A percentile compares a stretch with the other conserved stretches of the same genome.
Evolutionary conservation across 2,113 vertebrate species (phyloP).

Genomic region (Periophthalmus modestus): DNA sequence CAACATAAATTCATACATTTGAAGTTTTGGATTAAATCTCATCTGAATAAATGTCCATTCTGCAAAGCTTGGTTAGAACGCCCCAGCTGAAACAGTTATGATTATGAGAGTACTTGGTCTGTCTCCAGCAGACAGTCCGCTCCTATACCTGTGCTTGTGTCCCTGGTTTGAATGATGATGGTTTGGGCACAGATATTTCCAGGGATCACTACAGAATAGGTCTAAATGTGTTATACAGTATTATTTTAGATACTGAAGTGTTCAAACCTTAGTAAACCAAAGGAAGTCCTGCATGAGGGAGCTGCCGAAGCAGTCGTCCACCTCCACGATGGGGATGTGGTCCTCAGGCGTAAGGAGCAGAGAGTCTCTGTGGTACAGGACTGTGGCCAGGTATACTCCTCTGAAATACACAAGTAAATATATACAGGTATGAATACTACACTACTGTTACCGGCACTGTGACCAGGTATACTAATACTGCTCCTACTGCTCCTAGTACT

Average conservation of each 20-base stretch:
- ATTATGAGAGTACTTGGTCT: no score
- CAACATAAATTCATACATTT: neutral
- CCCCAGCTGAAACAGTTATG: no score
- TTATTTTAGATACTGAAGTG: neutral
- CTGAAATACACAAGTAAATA: slow-evolving; percentile 61
- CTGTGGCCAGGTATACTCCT: slow-evolving; percentile 92
- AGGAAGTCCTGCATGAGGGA: slow-evolving; percentile 95
- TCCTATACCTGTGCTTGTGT: no score
- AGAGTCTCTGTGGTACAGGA: slow-evolving; percentile 95
- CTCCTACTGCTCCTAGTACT: neutral
- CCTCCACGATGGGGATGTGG: slow-evolving; percentile 97
- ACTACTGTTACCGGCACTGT: no score
- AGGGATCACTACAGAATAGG: no score
- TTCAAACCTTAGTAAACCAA: slow-evolving; percentile 93
- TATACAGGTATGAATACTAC: no score
- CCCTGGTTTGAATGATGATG: no score
- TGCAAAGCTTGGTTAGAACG: no score
- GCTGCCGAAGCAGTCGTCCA: slow-evolving; percentile 92
- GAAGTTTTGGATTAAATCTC: neutral
- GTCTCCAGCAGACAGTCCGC: no score
- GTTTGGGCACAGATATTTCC: no score
- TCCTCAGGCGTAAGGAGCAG: slow-evolving; percentile 96
- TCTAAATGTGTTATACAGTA: no score
- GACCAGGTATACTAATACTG: no score
- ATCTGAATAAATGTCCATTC: neutral